Base-by-base conservation (phyloP, 1,140 invertebrate genomes). In the Drosophila paulistorum region DNA sequence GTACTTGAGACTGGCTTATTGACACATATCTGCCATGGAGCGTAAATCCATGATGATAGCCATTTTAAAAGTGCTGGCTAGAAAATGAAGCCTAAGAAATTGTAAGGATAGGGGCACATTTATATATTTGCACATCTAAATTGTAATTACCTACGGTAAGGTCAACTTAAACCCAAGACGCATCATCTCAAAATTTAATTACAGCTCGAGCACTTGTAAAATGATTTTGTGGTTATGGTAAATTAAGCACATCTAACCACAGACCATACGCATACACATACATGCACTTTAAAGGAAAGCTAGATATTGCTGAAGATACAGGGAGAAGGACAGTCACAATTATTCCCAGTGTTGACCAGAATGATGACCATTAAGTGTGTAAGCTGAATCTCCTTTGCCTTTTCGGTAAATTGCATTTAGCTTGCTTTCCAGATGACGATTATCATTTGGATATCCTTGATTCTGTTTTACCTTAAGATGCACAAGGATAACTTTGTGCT, bases 121-220 rank as follows among this genome's bases (percentile, higher is more conserved):
- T 23, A 30, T 30, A 7, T 30, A 51, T 51, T 23, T 51, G 45
- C 17, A 51, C 11, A 51, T 7, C 17, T 23, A 51, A 51, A 51
- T 51, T 51, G 45, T 51, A 51, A 51, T 51, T 51, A 51, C 45
- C 45, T 7, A 7, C 20, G 9, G 14, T 48, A 48, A 9, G 45
- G 45, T 51, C 9, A 23, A 51, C 55, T 68, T 23, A 14, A 35
- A 61, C 23, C 37, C 39, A 9, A 67, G 48, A 72, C 58, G 41
- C 42, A 54, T 35, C 20, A 74, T 74, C 55, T 77, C 67, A 57
- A 77, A 77, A 77, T 77, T 77, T 71, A 77, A 77, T 77, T 77
- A 77, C 74, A 41, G 10, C n/a, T 65, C 61, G 48, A 71, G 74
- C 41, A 55, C 74, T 64, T 60, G 67, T 68, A 61, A 77, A 77